These are phyloP conservation scores for Eupithecia vulgata DNA, from an alignment of 2,888 invertebrate genomes.

Conservation along the genomic window DNA sequence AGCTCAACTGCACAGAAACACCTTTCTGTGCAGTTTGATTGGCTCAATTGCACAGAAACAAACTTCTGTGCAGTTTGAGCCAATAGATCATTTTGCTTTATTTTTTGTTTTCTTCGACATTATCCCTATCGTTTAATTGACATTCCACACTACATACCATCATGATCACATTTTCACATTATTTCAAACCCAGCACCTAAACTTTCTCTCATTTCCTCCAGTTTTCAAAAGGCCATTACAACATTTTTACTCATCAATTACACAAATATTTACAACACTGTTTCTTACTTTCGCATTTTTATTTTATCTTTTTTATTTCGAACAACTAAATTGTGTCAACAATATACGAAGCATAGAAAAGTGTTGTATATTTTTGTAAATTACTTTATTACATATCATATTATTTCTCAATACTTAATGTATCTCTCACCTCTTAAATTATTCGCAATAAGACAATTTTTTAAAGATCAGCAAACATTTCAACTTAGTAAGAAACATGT, in stretches of 20 bases:
- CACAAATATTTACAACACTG: conserved; percentile 2
- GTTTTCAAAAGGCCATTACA: neutral
- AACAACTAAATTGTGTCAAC: neutral
- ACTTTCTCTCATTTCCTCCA: neutral
- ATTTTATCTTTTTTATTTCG: too few relatives aligned
- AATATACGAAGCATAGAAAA: neutral
- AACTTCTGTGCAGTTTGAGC: too few relatives aligned
- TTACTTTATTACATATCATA: neutral
- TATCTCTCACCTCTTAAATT: neutral
- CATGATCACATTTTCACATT: conserved; percentile 6
- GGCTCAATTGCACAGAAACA: too few relatives aligned
- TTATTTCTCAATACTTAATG: neutral
- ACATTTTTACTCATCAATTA: neutral
- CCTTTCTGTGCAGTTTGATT: neutral
- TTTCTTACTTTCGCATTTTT: neutral
- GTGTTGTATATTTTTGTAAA: neutral
- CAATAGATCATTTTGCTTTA: neutral
- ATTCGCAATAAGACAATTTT: neutral
- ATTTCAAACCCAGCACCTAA: neutral
- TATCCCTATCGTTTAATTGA: neutral
- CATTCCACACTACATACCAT: neutral
- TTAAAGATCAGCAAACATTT: neutral
- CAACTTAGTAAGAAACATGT: neutral
- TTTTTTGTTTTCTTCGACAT: neutral
- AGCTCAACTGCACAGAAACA: neutral